Base-by-base conservation (phyloP, 2,113 vertebrate species). In the Crotalus horridus region DNA sequence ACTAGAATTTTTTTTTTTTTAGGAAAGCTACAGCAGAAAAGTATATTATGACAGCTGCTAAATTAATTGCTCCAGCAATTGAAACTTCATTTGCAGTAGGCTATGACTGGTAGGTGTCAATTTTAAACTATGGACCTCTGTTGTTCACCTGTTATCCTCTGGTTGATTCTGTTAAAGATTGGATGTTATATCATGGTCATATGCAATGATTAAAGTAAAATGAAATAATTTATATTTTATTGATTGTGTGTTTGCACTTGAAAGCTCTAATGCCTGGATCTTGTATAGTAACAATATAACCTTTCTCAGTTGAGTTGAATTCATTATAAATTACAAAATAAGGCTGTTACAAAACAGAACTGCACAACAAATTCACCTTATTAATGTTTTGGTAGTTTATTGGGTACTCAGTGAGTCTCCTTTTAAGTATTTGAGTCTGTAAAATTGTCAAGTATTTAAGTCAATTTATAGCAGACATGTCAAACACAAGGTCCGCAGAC, bases 31-130 rank as follows among this genome's bases (percentile, higher is more conserved):
- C 98, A 97, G 98, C 99, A 92, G 99, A 99, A 97, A 99, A 99
- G 95, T 99, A 98, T 95, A 99, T 99, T 95, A 99, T 99, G 99
- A 99, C 99, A 0, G 98, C 99, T 93, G 99, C 99, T 93, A 99
- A 99, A 93, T 98, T 99, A 90, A 99, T 99, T 89, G 99, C 99
- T 89, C 99, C 99, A 0, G 98, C 98, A 64, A 99, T 99, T 3
- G 99, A 99, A 96, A 95, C 97, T 0, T 99, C 98, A 8, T 99
- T 99, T 96, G 99, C 98, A 33, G 96, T 98, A 87, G 99, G 99
- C 94, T 99, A 99, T 97, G 99, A 99, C 96, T 99, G 99, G 99
- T 99, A 97, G 91, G 91, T 55, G 10, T 0, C 33, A 81, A 61
- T 93, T 94, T 95, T 91, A 89, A 56, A 2, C 54, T 13, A 23